phyloP scores from a whole-genome alignment of 2,888 invertebrate species.

The Odiellus spinosus region DNA sequence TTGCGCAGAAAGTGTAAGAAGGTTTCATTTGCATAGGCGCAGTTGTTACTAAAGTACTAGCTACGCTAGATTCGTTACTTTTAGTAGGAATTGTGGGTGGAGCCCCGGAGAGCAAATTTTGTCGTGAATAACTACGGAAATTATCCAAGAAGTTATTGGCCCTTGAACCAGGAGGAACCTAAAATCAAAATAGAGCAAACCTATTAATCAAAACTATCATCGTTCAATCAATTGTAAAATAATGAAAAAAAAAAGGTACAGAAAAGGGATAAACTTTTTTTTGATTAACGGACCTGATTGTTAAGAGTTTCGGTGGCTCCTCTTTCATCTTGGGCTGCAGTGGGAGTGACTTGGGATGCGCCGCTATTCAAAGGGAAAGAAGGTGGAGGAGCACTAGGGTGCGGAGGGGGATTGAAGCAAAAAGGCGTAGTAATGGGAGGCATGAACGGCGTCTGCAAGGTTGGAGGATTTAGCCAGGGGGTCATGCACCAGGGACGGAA shows the following conservation, averaged over 20 bases:
- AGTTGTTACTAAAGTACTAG: neutral
- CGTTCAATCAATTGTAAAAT: too few species aligned
- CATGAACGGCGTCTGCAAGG: conserved; percentile 1
- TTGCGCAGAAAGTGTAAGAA: too few species aligned
- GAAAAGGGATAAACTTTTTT: too few species aligned
- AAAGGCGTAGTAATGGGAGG: conserved; percentile 5
- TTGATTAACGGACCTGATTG: conserved; percentile 8
- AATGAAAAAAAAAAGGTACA: too few species aligned
- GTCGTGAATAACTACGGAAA: conserved; percentile 75
- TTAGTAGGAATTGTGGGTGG: conserved; percentile 12
- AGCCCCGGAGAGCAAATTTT: conserved; percentile 47
- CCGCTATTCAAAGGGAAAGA: conserved; percentile 1
- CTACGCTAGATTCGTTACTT: conserved; percentile 11
- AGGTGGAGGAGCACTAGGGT: conserved; percentile 1
- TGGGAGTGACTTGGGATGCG: conserved; percentile 7
- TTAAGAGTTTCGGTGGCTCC: conserved; percentile 13
- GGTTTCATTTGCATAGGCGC: too few species aligned
- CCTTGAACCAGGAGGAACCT: conserved; percentile 74
- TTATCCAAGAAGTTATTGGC: conserved; percentile 91
- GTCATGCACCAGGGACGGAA: conserved; percentile 10
- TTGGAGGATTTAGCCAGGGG: conserved; percentile 6
- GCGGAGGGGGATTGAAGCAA: conserved; percentile 3
- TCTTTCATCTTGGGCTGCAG: conserved; percentile 7
- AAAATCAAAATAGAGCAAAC: conserved; percentile 26
- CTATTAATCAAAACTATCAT: too few species aligned